These are phyloP conservation scores for Slavum lentiscoides DNA, from an alignment of 2,888 invertebrate species.

Conservation along the genomic window DNA sequence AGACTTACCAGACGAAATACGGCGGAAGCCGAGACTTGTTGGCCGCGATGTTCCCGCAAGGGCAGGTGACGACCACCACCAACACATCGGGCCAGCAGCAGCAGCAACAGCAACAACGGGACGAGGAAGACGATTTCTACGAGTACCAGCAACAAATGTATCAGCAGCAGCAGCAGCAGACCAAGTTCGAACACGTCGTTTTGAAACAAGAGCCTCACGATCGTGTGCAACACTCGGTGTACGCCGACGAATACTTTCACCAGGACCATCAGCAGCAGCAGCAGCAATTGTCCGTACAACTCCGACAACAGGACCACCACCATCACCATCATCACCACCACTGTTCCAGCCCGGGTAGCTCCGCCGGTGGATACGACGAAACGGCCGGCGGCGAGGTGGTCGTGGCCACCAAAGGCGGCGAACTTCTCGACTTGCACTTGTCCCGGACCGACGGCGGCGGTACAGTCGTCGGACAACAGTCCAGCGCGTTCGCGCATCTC, in stretches of 20 bases:
- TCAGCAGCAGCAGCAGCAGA: slow-evolving; percentile 33
- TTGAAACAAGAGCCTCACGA: slow-evolving; percentile 37
- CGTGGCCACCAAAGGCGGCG: neutral
- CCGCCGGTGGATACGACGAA: slow-evolving; percentile 33
- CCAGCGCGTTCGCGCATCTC: slow-evolving; percentile 45
- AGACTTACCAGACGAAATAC: slow-evolving; percentile 41
- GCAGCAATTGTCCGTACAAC: neutral
- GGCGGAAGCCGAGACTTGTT: slow-evolving; percentile 26
- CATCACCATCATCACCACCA: neutral
- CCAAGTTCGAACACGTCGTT: slow-evolving; percentile 40
- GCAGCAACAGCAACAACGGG: slow-evolving; percentile 14
- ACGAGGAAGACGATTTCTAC: slow-evolving; percentile 41
- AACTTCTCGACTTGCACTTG: slow-evolving; percentile 42
- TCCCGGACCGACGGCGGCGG: slow-evolving; percentile 2
- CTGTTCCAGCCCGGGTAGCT: slow-evolving; percentile 39
- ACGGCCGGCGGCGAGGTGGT: slow-evolving; percentile 24
- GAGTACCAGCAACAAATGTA: slow-evolving; percentile 34
- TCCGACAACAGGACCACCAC: no score
- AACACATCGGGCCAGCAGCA: neutral
- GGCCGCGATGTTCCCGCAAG: slow-evolving; percentile 39
- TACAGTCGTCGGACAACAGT: neutral
- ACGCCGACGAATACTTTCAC: slow-evolving; percentile 33
- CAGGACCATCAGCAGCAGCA: slow-evolving; percentile 47
- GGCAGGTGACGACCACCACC: neutral
- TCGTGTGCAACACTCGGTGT: slow-evolving; percentile 24